Evolutionary conservation across 2,888 invertebrate species (phyloP).

Genomic region (Eristalinus aeneus): DNA sequence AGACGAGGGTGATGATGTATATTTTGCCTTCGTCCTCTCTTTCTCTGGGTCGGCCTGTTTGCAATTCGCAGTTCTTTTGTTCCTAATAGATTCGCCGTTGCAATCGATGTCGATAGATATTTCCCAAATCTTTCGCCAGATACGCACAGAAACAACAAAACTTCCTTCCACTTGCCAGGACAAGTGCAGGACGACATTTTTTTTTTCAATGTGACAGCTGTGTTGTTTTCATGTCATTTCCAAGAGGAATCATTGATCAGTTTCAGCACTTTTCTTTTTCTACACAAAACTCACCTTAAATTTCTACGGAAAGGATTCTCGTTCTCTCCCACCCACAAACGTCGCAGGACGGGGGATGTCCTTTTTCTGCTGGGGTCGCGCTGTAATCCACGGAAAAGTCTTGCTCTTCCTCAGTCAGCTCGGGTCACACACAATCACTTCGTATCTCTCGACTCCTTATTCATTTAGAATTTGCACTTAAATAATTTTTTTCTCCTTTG

Average conservation of each 20-base stretch:
- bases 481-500: background rate
- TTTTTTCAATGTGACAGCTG: conserved; percentile 40
- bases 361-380: conserved; percentile 18
- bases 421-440: background rate
- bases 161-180: background rate
- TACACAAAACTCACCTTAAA: conserved; percentile 31
- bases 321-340: background rate
- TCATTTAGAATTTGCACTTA: conserved; percentile 10
- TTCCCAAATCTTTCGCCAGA: background rate
- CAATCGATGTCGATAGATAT: background rate
- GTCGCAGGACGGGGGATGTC: conserved; percentile 3
- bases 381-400: conserved; percentile 48
- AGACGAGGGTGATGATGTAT: conserved; percentile 5
- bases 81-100: conserved; percentile 14
- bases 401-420: background rate
- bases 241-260: background rate
- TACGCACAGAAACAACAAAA: background rate
- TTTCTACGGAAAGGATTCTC: background rate
- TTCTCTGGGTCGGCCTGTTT: conserved; percentile 31
- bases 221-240: conserved; percentile 10
- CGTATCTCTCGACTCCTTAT: background rate
- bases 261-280: background rate
- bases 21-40: conserved; percentile 11
- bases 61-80: conserved; percentile 25
- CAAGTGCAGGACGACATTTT: background rate